A percentile compares a stretch with the other conserved stretches of the same genome.
phyloP scores from a whole-genome alignment of 2,113 vertebrate species.

The Oostethus manadensis region DNA sequence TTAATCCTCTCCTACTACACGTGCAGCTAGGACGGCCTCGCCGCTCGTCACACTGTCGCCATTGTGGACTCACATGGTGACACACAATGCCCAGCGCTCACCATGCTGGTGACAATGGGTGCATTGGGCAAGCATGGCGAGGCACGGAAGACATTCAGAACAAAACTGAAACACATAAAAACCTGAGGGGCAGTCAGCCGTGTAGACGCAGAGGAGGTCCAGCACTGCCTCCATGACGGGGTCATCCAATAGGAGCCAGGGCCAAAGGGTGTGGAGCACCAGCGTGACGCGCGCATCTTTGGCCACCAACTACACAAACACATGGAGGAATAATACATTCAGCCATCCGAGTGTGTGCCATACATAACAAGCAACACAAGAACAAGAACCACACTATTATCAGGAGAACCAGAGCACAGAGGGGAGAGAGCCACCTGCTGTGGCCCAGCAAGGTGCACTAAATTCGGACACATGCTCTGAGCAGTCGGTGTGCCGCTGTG shows the following conservation, averaged over 20 bases:
- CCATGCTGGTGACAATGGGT: slow-evolving; percentile 52
- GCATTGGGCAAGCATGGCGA: slow-evolving; percentile 42
- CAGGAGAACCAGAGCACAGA: too few relatives aligned
- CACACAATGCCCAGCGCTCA: slow-evolving; percentile 49
- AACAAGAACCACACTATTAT: too few relatives aligned
- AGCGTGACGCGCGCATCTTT: slow-evolving; percentile 75
- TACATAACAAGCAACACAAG: too few relatives aligned
- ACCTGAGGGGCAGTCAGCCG: slow-evolving; percentile 83
- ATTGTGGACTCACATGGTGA: slow-evolving; percentile 39
- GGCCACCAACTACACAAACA: slow-evolving; percentile 72
- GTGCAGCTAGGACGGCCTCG: slow-evolving; percentile 24
- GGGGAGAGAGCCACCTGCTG: too few relatives aligned
- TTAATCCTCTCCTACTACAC: slow-evolving; percentile 20
- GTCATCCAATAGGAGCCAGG: slow-evolving; percentile 86
- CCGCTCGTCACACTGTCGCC: slow-evolving; percentile 48
- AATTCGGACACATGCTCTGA: too few relatives aligned
- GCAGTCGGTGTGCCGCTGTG: too few relatives aligned
- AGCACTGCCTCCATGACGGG: slow-evolving; percentile 77
- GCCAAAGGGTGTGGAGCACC: slow-evolving; percentile 82
- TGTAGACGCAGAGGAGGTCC: slow-evolving; percentile 91
- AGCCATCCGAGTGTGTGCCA: too few relatives aligned
- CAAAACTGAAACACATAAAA: slow-evolving; percentile 34
- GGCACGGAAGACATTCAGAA: slow-evolving; percentile 44
- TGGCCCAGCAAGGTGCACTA: too few relatives aligned
- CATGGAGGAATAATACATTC: slow-evolving; percentile 10